These are phyloP conservation scores for Norana najaformis DNA, from an alignment of 2,888 invertebrate genomes.

Conservation along the genomic window DNA sequence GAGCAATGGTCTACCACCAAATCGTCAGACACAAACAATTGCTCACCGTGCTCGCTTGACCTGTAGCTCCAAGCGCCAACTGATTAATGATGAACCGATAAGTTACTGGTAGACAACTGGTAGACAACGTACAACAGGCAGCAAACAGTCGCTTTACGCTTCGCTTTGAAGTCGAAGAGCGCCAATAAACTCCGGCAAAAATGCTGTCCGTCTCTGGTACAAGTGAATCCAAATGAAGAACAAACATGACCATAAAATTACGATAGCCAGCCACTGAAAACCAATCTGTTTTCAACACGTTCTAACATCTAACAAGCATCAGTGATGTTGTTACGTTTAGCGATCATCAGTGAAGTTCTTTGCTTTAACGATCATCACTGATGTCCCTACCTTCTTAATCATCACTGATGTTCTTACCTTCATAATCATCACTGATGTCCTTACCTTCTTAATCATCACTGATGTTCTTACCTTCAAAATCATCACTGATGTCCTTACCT, in stretches of 20 bases:
- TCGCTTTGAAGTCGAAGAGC: not conserved
- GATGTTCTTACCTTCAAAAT: not conserved
- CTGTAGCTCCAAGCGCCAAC: not conserved
- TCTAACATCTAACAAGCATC: not conserved
- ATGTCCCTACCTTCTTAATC: not conserved
- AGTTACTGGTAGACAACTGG: not conserved
- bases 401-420: not conserved
- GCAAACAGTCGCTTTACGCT: too few species aligned
- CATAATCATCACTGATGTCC: not conserved
- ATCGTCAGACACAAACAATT: not conserved
- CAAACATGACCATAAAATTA: not conserved
- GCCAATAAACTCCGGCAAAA: not conserved
- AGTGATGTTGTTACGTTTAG: not conserved
- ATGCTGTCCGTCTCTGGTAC: not conserved
- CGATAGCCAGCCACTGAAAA: not conserved
- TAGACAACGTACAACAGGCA: not conserved
- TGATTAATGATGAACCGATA: not conserved
- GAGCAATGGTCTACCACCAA: not conserved
- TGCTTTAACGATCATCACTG: too few species aligned
- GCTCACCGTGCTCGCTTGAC: not conserved
- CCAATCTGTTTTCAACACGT: not conserved
- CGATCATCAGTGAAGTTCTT: not conserved
- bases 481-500: too few species aligned
- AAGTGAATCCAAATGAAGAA: not conserved
- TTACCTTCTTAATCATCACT: not conserved